Base-by-base conservation (phyloP, 2,113 vertebrate genomes). In the Actinemys pallida region DNA sequence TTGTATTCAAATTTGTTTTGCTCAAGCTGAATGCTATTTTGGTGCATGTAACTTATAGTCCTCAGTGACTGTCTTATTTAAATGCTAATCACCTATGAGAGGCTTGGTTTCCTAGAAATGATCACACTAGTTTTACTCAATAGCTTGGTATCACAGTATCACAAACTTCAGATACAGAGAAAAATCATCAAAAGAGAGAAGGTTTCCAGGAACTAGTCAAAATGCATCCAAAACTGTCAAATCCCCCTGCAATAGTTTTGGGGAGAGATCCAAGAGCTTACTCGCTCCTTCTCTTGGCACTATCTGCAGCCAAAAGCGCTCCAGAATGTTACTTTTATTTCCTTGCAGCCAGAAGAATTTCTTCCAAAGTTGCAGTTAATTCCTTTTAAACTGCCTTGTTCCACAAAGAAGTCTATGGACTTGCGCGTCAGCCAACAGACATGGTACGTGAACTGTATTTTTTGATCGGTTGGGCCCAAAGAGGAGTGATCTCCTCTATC, bases 51-150 rank as follows among this genome's bases (percentile, higher is more conserved):
- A 82, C 35, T 19, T 85, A 84, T 25, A 92, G 75, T 49, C 54
- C 59, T 87, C 83, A 92, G 84, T 84, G 86, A 42, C 81, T 88
- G 56, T 84, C 72, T 81, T 88, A 92, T 92, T 92, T 92, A 88
- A 88, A 88, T 92, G 81, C 56, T 84, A 92, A 84, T 92, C 86
- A 92, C 39, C 49, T 65, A 54, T 54, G 53, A 83, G 42, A 76
- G 69, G 56, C 78, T 83, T 83, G 52, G 19, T 39, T 92, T 88
- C 81, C 86, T 53, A 84, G 72, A 87, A 92, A 92, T 84, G 56
- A 65, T 22, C 86, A 79, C 39, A 65, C 39, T 49, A 79, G 29
- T 84, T 83, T 92, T 84, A 84, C 80, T 79, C n/a, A 88, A 62
- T 53, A 88, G 56, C 54, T 82, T 83, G 39, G 52, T 16, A 82